A percentile compares a stretch with the other conserved stretches of the same genome.
phyloP scores from a whole-genome alignment of 2,113 vertebrate species.

The Melospiza melodia region DNA sequence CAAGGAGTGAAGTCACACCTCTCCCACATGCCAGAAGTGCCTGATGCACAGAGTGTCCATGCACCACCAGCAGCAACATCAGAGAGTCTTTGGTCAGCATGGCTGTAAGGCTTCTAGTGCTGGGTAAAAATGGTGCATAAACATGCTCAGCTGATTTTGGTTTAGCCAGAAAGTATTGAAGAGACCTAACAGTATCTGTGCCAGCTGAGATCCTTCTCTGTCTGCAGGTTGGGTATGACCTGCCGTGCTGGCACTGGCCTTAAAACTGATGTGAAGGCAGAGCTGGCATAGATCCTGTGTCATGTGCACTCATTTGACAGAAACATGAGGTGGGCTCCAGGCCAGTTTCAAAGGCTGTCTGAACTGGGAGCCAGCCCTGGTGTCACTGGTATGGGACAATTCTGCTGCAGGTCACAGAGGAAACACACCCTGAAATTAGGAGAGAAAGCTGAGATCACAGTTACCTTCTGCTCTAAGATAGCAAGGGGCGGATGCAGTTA shows the following conservation, averaged over 20 bases:
- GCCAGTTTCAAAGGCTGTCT: background rate
- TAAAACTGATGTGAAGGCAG: background rate
- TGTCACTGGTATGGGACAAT: background rate
- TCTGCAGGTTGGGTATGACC: background rate
- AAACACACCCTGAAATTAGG: background rate
- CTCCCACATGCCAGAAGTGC: background rate
- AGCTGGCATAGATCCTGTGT: background rate
- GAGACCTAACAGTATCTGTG: background rate
- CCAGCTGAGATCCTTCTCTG: background rate
- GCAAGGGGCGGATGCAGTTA: background rate
- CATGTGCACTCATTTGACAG: background rate
- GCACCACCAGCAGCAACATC: background rate
- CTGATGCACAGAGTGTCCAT: background rate
- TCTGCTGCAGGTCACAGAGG: fast-evolving
- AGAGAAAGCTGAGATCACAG: background rate
- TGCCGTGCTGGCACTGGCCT: background rate
- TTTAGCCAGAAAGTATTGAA: background rate
- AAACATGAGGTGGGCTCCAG: background rate
- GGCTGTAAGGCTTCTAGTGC: background rate
- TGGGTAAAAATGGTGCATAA: background rate
- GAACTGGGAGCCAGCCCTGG: background rate
- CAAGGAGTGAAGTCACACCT: background rate
- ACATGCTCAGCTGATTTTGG: too few species aligned
- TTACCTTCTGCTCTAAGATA: background rate
- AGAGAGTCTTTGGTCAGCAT: fast-evolving